Percentiles rank a stretch among this genome's conserved stretches.
Conservation (phyloP, 1,140 invertebrate species). For the Bombus sibiricus region DNA sequence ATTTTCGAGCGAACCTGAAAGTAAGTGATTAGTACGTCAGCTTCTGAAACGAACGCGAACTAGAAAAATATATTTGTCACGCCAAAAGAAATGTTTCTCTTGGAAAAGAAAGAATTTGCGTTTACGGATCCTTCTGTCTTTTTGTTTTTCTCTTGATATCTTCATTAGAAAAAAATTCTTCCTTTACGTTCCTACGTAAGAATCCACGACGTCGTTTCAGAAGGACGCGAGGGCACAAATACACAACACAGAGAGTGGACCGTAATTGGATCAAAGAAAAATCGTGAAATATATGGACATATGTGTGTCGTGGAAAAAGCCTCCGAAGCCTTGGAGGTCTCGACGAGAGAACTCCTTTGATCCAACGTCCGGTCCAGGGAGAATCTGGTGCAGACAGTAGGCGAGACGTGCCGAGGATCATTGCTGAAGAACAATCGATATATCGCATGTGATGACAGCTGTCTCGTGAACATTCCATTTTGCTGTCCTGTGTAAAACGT, state of each 20-base stretch:
- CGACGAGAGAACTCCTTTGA: constrained; percentile 48
- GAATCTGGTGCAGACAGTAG: constrained; percentile 73
- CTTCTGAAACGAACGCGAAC: constrained; percentile 34
- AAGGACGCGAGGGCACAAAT: constrained; percentile 44
- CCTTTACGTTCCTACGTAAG: too few species aligned
- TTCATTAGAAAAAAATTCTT: neutral
- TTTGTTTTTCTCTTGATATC: too few species aligned
- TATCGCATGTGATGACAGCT: constrained; percentile 66
- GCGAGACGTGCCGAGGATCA: constrained; percentile 70
- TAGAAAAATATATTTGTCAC: neutral
- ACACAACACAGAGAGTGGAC: constrained; percentile 58
- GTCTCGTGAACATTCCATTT: constrained; percentile 72
- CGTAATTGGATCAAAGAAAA: constrained; percentile 57
- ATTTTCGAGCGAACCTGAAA: constrained; percentile 73
- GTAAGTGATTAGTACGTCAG: constrained; percentile 70
- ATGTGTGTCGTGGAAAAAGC: neutral
- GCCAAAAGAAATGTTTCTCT: neutral
- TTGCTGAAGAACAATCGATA: constrained; percentile 70
- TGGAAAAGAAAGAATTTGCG: neutral
- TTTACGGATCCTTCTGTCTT: too few species aligned
- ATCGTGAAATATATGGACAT: neutral
- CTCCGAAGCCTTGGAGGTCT: neutral
- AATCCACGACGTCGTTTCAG: constrained; percentile 18
- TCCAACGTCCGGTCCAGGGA: constrained; percentile 53
- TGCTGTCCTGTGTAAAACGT: constrained; percentile 66